phyloP scores from a whole-genome alignment of 2,888 invertebrate species.

The Toxonevra muliebris region DNA sequence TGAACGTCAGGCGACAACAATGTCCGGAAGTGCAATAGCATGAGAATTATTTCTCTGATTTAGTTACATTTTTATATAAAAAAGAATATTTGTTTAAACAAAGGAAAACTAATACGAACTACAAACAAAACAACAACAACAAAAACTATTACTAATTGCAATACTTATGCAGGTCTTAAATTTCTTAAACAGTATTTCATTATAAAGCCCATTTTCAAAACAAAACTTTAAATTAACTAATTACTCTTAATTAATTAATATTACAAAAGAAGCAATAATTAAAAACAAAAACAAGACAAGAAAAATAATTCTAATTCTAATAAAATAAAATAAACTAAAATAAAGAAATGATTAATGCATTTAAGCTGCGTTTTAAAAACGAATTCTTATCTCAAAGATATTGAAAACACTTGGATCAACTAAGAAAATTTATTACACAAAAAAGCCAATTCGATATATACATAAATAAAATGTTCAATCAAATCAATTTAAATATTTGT shows the following conservation, averaged over 20 bases:
- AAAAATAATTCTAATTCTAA: constrained; percentile 10
- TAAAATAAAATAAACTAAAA: constrained; percentile 9
- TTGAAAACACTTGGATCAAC: too few relatives aligned
- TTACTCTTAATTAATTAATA: constrained; percentile 3
- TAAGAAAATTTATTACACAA: too few relatives aligned
- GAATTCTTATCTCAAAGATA: too few relatives aligned
- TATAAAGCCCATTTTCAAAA: too few relatives aligned
- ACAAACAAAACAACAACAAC: constrained; percentile 30
- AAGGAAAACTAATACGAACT: constrained; percentile 22
- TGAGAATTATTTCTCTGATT: constrained; percentile 68
- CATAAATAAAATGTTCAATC: too few relatives aligned
- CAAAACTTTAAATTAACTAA: too few relatives aligned
- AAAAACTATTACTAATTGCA: constrained; percentile 23
- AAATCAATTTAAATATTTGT: too few relatives aligned
- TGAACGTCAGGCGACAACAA: constrained; percentile 65
- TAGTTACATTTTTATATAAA: constrained; percentile 61
- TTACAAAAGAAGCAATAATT: constrained; percentile 6
- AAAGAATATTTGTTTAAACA: constrained; percentile 23
- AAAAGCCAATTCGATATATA: too few relatives aligned
- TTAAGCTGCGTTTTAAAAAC: constrained; percentile 15
- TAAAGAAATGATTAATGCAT: constrained; percentile 13
- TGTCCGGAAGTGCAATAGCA: constrained; percentile 67
- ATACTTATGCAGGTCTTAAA: not conserved
- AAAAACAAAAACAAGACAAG: constrained; percentile 5
- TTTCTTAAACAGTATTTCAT: not conserved